These are phyloP conservation scores for Lithobates pipiens DNA, from an alignment of 2,797 vertebrate species.

Conservation along the genomic window DNA sequence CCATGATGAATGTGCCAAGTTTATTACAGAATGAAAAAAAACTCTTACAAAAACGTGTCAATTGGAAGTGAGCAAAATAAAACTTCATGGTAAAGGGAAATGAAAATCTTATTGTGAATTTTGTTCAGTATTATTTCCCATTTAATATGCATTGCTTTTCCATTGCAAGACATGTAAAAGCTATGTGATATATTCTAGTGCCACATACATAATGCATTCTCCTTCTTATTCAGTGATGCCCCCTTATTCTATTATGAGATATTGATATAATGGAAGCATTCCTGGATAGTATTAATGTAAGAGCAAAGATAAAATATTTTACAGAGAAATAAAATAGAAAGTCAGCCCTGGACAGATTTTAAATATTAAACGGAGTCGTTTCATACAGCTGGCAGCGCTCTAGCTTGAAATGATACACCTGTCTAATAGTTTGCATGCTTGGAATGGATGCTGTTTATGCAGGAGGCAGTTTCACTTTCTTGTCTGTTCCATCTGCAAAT, in stretches of 20 bases:
- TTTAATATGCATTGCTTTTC: conserved; percentile 82
- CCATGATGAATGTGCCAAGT: conserved; percentile 15
- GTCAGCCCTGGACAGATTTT: conserved; percentile 13
- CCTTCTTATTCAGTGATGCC: conserved; percentile 63
- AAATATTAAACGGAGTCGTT: conserved; percentile 32
- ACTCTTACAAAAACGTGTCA: conserved; percentile 81
- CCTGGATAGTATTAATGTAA: conserved; percentile 82
- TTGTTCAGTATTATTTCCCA: conserved; percentile 89
- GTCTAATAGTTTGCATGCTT: conserved; percentile 49
- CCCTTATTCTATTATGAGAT: conserved; percentile 69
- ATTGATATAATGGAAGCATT: conserved; percentile 90
- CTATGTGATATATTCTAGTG: conserved; percentile 83
- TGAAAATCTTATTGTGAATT: conserved; percentile 91
- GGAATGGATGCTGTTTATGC: conserved; percentile 35
- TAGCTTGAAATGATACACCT: conserved; percentile 47
- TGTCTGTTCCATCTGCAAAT: conserved; percentile 39
- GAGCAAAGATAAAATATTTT: conserved; percentile 48
- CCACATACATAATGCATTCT: conserved; percentile 94
- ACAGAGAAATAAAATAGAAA: conserved; percentile 24
- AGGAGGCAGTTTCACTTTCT: background rate
- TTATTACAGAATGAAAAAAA: conserved; percentile 58
- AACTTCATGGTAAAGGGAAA: conserved; percentile 91
- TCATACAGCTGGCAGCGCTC: conserved; percentile 23
- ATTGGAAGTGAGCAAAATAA: conserved; percentile 88
- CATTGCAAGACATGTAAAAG: conserved; percentile 78